phyloP scores from a whole-genome alignment of 2,888 invertebrate species.

The Zaprionus bogoriensis region DNA sequence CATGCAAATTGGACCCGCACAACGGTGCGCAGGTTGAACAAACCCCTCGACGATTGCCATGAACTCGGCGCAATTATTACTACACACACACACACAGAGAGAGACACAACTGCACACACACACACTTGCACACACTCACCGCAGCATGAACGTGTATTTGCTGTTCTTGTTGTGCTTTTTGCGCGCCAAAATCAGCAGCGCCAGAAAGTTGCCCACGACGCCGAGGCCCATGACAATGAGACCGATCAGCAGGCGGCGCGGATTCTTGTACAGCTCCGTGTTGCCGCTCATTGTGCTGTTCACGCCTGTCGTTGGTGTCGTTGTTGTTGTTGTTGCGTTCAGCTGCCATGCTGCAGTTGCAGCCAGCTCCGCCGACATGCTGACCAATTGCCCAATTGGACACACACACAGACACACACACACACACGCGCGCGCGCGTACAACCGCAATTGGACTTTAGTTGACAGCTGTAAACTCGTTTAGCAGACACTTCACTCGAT shows the following conservation, averaged over 20 bases:
- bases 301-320: neutral
- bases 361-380: neutral
- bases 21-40: conserved; percentile 56
- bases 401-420: too few species aligned
- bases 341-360: neutral
- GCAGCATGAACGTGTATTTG: conserved; percentile 89
- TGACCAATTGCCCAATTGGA: neutral
- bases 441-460: too few species aligned
- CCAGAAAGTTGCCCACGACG: conserved; percentile 89
- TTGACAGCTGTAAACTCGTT: too few species aligned
- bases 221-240: conserved; percentile 86
- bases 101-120: neutral
- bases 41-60: conserved; percentile 68
- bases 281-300: neutral
- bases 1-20: conserved; percentile 43
- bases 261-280: conserved; percentile 58
- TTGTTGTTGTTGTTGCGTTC: neutral
- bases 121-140: conserved; percentile 69
- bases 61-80: conserved; percentile 53
- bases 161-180: conserved; percentile 89
- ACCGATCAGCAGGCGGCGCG: conserved; percentile 68
- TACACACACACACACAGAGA: conserved; percentile 3
- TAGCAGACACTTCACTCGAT: too few species aligned
- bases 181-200: conserved; percentile 88
- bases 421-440: too few species aligned